Conservation (phyloP, 1,140 invertebrate species). For the Bombus sibiricus region DNA sequence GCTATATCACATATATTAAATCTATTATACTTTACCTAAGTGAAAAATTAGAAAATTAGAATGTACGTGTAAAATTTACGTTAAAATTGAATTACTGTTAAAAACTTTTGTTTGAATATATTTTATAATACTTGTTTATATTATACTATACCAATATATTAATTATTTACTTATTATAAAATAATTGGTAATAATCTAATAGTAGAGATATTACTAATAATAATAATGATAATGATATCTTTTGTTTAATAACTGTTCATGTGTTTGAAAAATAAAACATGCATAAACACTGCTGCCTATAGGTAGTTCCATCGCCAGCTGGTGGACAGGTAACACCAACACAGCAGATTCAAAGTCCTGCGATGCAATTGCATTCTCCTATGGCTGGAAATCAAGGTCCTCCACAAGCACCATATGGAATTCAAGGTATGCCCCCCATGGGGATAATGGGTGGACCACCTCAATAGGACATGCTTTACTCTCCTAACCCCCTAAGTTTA, state of each 20-base stretch:
- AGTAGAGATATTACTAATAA: too few relatives aligned
- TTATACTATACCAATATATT: too few relatives aligned
- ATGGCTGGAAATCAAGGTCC: slow-evolving; percentile 79
- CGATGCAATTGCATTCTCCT: slow-evolving; percentile 82
- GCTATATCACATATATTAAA: background rate
- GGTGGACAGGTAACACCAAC: slow-evolving; percentile 81
- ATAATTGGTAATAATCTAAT: too few relatives aligned
- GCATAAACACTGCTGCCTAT: slow-evolving; percentile 27
- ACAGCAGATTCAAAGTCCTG: slow-evolving; percentile 83
- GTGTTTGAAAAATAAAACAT: background rate
- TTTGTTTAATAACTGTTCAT: background rate
- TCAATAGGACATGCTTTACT: slow-evolving; percentile 80
- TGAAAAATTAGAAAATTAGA: background rate
- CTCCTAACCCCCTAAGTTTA: slow-evolving; percentile 72
- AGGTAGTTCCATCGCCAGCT: slow-evolving; percentile 79
- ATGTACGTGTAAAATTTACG: background rate
- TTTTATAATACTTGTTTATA: background rate
- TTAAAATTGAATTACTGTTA: background rate
- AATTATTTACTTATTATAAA: too few relatives aligned
- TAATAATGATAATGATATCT: background rate
- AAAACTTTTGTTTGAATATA: background rate
- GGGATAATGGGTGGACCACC: slow-evolving; percentile 83
- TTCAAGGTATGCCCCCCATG: slow-evolving; percentile 79
- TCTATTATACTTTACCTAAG: background rate
- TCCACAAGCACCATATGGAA: slow-evolving; percentile 77